Evolutionary conservation across 2,113 vertebrate species (phyloP), one percentile per base, ranked within the genome.

Genomic region (Macrotus californicus): DNA sequence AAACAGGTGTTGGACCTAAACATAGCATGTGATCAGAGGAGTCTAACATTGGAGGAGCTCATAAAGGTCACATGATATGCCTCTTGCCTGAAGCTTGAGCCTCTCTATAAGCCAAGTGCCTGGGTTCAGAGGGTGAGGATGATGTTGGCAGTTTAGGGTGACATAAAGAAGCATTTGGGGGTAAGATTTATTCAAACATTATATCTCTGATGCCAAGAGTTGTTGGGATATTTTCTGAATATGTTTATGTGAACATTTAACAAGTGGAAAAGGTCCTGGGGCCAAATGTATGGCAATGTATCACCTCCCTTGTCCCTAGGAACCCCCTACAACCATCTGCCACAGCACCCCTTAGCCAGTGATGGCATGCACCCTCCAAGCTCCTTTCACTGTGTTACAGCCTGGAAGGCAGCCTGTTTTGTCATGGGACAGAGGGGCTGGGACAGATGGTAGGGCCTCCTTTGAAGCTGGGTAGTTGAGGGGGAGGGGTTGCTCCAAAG

Each of bases 1-100:
- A 87, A 94, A 92, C 95, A 95, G 59, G 82, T 95, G 86, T 59
- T 73, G 82, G 85, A 93, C 89, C 91, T 96, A 96, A 96, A 88
- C 90, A 92, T 81, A 94, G 80, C 81, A 69, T 82, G 43, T 82
- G 84, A 96, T 97, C 76, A 50, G 95, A 81, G 87, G 26, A 93
- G 22, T 52, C 66, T 82, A 81, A 89, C 31, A 31, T 8, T 46
- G 64, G 75, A 87, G 46, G 29, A 92, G 64, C 56, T 92, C 48
- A 67, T 48, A 66, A 80, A 79, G 54, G 61, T 89, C 94, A 94
- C 79, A 66, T 61, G 89, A 54, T 56, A 8, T 54, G 86, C 82
- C 73, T 94, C 67, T 34, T 54, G 48, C 52, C 12, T 50, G 29
- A 88, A 88, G 41, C 36, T 61, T 73, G 76, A 81, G 56, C 22